Percentiles rank a stretch among this genome's conserved stretches.
These are phyloP conservation scores for Cinclus cinclus DNA, from an alignment of 2,113 vertebrate genomes.

Conservation along the genomic window DNA sequence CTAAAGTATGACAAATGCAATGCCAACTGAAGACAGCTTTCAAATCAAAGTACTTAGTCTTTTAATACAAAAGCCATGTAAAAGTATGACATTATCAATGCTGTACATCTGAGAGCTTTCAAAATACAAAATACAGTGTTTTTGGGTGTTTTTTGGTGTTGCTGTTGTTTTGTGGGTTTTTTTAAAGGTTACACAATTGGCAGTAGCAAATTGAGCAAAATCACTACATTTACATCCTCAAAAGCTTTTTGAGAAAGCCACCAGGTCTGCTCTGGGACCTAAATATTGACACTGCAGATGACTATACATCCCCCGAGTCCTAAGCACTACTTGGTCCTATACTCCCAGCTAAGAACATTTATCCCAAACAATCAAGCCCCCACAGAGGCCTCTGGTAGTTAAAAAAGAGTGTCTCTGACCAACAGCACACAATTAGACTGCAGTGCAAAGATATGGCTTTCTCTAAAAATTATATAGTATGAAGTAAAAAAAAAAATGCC, in stretches of 20 bases:
- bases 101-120: constrained; percentile 6
- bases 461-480: neutral
- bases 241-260: constrained; percentile 14
- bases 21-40: neutral
- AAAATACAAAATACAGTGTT: constrained; percentile 18
- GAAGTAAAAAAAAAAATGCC: neutral
- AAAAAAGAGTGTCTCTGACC: neutral
- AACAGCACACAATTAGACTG: neutral
- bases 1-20: constrained; percentile 22
- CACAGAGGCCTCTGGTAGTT: neutral
- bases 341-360: neutral
- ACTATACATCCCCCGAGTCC: neutral
- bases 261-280: neutral
- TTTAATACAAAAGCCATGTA: constrained; percentile 24
- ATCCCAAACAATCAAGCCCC: neutral
- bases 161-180: too few species aligned
- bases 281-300: neutral
- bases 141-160: neutral
- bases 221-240: neutral
- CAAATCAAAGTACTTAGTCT: neutral
- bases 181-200: neutral
- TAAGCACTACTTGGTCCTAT: neutral
- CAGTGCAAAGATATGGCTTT: neutral
- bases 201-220: neutral
- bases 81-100: neutral